phyloP scores from a whole-genome alignment of 1,140 invertebrate species.

The Tachypleus tridentatus region DNA sequence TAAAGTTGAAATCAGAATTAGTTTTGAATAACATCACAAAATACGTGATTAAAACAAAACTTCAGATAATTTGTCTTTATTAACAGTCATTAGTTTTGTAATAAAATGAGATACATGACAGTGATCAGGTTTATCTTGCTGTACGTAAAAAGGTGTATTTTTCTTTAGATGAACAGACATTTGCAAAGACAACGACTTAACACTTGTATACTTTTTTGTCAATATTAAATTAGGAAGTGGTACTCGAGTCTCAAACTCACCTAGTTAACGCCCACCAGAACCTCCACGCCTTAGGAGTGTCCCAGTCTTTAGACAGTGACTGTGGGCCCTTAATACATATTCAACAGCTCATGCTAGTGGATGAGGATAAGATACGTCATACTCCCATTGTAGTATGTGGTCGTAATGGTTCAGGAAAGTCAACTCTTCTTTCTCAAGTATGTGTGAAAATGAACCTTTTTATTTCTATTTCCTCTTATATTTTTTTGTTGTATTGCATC shows the following conservation, averaged over 20 bases:
- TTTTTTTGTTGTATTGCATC: too few relatives aligned
- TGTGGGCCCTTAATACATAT: slow-evolving; percentile 20
- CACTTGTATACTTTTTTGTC: slow-evolving; percentile 10
- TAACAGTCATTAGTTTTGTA: too few relatives aligned
- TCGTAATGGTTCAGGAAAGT: slow-evolving; percentile 58
- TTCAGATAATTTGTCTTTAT: too few relatives aligned
- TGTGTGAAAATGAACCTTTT: too few relatives aligned
- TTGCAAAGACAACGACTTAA: too few relatives aligned
- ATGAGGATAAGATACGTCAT: slow-evolving; percentile 34
- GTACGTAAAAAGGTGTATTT: not conserved
- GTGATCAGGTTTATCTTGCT: too few relatives aligned
- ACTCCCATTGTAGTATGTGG: slow-evolving; percentile 60
- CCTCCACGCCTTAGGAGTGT: slow-evolving; percentile 36
- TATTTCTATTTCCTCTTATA: too few relatives aligned
- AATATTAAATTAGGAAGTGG: slow-evolving; percentile 48
- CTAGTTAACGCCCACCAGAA: slow-evolving; percentile 34
- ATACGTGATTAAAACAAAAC: too few relatives aligned
- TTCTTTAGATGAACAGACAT: not conserved
- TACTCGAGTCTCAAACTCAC: slow-evolving; percentile 65
- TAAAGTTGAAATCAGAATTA: too few relatives aligned
- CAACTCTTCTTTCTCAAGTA: slow-evolving; percentile 47
- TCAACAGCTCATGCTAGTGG: slow-evolving; percentile 32
- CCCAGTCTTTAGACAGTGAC: slow-evolving; percentile 21
- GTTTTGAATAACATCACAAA: too few relatives aligned
- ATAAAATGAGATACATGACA: too few relatives aligned